Percentiles rank a stretch among this genome's conserved stretches.
Conservation (phyloP, 2,113 vertebrate species). For the Nettapus auritus region DNA sequence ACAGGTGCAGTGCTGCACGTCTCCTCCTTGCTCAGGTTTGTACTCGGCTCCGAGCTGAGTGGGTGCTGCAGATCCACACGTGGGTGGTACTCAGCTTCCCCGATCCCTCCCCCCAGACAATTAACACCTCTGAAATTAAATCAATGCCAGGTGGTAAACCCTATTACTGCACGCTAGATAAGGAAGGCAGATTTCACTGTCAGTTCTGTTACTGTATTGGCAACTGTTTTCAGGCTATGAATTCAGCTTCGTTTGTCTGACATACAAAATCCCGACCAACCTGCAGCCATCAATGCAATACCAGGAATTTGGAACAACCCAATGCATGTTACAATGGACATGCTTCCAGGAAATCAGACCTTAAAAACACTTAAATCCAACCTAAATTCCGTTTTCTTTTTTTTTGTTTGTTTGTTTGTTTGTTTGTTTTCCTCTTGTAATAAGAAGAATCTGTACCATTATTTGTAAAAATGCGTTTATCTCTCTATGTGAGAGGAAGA, state of each 20-base stretch:
- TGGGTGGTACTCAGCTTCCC: background rate
- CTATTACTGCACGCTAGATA: accelerated
- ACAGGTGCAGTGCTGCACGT: background rate
- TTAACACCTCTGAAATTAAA: background rate
- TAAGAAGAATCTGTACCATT: background rate
- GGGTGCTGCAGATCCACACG: background rate
- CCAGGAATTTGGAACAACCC: background rate
- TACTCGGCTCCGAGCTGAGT: background rate
- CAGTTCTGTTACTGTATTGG: background rate
- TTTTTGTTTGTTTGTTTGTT: too few species aligned
- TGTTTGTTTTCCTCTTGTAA: too few species aligned
- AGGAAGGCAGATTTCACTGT: background rate
- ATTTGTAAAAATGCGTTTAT: background rate
- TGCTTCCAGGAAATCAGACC: background rate
- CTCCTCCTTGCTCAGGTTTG: background rate
- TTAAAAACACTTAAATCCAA: background rate
- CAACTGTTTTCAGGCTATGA: background rate
- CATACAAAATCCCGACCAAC: background rate
- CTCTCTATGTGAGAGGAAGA: background rate
- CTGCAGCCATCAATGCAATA: background rate
- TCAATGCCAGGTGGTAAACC: background rate
- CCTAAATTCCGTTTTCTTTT: background rate
- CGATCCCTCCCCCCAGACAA: background rate
- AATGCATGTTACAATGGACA: accelerated
- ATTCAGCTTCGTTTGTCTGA: accelerated